Percentiles rank a stretch among this genome's conserved stretches.
These are phyloP conservation scores for Psilopsiagon aymara DNA, from an alignment of 2,113 vertebrate genomes.

Conservation along the genomic window DNA sequence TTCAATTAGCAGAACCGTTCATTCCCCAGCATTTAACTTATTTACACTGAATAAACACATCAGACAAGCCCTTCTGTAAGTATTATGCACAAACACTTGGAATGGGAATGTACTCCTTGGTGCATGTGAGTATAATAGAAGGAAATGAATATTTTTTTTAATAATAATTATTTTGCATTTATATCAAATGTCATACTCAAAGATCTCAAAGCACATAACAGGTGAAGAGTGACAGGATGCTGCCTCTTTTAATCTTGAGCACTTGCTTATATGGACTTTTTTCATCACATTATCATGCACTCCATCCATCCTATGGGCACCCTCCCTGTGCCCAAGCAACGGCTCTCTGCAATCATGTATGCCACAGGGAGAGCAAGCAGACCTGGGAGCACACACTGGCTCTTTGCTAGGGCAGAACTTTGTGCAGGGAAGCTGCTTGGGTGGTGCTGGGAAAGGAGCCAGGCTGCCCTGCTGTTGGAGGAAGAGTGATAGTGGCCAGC, in stretches of 20 bases:
- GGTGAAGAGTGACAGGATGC: neutral
- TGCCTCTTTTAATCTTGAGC: neutral
- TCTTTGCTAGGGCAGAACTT: neutral
- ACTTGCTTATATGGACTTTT: neutral
- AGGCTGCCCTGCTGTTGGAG: neutral
- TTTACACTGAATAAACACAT: slow-evolving; percentile 65
- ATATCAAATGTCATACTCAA: neutral
- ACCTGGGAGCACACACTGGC: neutral
- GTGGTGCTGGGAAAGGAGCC: neutral
- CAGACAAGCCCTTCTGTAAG: slow-evolving; percentile 33
- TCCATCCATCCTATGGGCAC: neutral
- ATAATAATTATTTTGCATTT: slow-evolving; percentile 36
- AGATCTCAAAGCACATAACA: neutral
- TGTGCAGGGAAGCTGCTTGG: neutral
- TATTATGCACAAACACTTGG: slow-evolving; percentile 16
- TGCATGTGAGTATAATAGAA: neutral
- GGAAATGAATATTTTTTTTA: neutral
- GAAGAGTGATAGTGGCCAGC: neutral
- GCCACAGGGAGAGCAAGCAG: neutral
- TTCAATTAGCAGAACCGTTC: slow-evolving; percentile 47
- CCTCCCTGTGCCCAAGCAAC: neutral
- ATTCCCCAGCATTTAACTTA: slow-evolving; percentile 48
- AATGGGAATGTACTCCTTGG: neutral
- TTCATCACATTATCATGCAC: neutral
- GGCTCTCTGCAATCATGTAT: fast-evolving